Evolutionary conservation across 53 echinoderm and acorn worm species (phyloP).

Genomic region (Arbacia lixula): DNA sequence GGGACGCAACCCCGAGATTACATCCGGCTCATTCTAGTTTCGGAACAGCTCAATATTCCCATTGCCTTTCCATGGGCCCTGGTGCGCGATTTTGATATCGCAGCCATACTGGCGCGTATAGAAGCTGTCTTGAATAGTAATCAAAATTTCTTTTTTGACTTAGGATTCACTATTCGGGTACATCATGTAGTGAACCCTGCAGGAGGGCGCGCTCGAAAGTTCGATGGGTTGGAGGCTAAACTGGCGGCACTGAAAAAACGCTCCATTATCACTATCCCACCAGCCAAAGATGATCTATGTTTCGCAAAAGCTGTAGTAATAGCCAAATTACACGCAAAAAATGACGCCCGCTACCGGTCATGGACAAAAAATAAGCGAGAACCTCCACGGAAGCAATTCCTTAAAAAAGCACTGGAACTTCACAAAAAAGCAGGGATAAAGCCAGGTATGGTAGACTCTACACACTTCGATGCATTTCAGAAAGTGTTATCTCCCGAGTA

Average conservation of each 20-base stretch:
- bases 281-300: background rate
- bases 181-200: slow-evolving; percentile 14
- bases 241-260: background rate
- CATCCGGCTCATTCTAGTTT: background rate
- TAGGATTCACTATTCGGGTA: background rate
- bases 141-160: slow-evolving; percentile 5
- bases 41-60: background rate
- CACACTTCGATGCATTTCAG: slow-evolving; percentile 4
- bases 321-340: background rate
- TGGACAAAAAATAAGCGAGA: background rate
- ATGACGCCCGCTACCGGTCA: background rate
- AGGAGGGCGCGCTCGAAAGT: background rate
- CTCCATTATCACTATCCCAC: background rate
- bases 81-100: background rate
- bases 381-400: background rate
- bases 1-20: background rate
- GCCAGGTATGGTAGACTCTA: background rate
- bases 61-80: background rate
- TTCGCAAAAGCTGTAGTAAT: background rate
- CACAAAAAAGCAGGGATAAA: background rate
- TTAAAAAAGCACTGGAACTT: background rate
- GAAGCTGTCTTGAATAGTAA: background rate
- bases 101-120: background rate
- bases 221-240: background rate
- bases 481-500: background rate